Evolutionary conservation across 2,888 invertebrate genomes (phyloP), one percentile per base, ranked within the genome.

Genomic region (Gonocerus acuteangulatus): DNA sequence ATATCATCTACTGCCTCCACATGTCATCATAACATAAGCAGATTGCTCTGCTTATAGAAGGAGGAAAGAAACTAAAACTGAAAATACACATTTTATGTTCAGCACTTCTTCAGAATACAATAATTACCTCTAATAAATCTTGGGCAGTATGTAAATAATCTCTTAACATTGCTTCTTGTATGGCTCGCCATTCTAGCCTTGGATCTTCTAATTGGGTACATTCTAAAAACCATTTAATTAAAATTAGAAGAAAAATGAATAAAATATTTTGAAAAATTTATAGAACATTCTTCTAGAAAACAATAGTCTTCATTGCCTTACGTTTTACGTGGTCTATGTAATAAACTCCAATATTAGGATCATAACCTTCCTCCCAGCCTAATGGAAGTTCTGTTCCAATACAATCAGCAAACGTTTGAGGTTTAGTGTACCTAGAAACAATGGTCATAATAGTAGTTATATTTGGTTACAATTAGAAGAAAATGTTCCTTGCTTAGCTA

Each of bases 271-370:
- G 11, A 52, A 13, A 13, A 18, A 36, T 6, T 34, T 19, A 9
- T 13, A 1, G 2, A 32, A 9, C 4, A 42, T 42, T 4, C 15
- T 42, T 42, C 15, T 11, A n/a, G n/a, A n/a, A n/a, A n/a, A 39
- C 11, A 47, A 47, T 47, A 49, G 2, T 23, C n/a, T 16, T 42
- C 27, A 16, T 0, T 11, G 72, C 87, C 90, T 88, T 79, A 92
- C 93, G 93, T 77, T 87, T 91, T 77, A 91, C 86, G 80, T 96
- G 96, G 79, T 96, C 92, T 78, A 95, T 94, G 78, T 91, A 96
- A 79, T 95, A 96, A 67, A 89, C 85, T 69, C 96, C 95, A 74
- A 95, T 89, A 76, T 91, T 89, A 69, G 87, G 87, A 77, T 96
- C 94, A 77, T 87, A 92, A 49, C 89, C 87, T 80, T 95, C 92